These are phyloP conservation scores for Drosophila miranda DNA, from an alignment of 1,140 invertebrate species.

Conservation along the genomic window DNA sequence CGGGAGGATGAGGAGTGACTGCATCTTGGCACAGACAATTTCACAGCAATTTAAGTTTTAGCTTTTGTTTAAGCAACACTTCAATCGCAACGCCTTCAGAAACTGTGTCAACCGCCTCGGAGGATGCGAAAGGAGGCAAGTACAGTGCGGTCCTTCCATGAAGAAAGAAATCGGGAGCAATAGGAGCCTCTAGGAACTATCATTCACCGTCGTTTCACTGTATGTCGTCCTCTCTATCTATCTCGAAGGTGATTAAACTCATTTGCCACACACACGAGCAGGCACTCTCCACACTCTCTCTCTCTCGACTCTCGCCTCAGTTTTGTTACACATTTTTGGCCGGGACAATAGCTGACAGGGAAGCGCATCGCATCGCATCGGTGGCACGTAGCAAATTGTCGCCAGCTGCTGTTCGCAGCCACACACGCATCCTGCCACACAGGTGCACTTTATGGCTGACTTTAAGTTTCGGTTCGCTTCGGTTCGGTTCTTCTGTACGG, in stretches of 20 bases:
- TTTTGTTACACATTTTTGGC: slow-evolving; percentile 60
- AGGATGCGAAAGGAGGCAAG: slow-evolving; percentile 38
- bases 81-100: slow-evolving; percentile 72
- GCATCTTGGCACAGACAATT: slow-evolving; percentile 56
- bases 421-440: slow-evolving; percentile 33
- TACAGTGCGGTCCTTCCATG: slow-evolving; percentile 23
- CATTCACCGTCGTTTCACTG: not conserved
- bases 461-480: slow-evolving; percentile 62
- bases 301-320: slow-evolving; percentile 11
- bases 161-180: too few species aligned
- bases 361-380: slow-evolving; percentile 21
- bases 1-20: not conserved
- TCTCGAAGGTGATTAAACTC: slow-evolving; percentile 75
- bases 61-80: slow-evolving; percentile 80
- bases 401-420: slow-evolving; percentile 35
- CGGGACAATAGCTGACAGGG: slow-evolving; percentile 65
- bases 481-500: slow-evolving; percentile 21
- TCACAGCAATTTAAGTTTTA: slow-evolving; percentile 77
- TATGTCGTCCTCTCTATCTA: slow-evolving; percentile 4
- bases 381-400: slow-evolving; percentile 68
- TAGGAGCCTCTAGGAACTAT: too few species aligned
- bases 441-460: slow-evolving; percentile 73
- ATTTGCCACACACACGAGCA: slow-evolving; percentile 57
- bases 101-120: slow-evolving; percentile 68
- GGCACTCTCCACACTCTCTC: not conserved